These are phyloP conservation scores for Leptopilina clavipes DNA, from an alignment of 1,140 invertebrate species.

Conservation along the genomic window DNA sequence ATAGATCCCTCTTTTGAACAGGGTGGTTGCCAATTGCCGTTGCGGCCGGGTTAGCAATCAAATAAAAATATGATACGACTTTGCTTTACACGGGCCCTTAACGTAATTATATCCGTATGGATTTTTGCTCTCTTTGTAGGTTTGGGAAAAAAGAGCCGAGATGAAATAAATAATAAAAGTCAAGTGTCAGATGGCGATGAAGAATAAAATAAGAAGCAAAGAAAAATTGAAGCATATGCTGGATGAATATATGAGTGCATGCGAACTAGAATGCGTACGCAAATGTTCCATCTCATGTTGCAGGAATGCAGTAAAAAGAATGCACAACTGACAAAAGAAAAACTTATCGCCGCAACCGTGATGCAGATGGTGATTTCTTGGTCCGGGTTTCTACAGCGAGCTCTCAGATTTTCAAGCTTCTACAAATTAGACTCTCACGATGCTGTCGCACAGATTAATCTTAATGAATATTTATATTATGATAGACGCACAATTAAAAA, in stretches of 20 bases:
- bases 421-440: slow-evolving; percentile 29
- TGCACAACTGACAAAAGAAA: slow-evolving; percentile 47
- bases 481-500: neutral
- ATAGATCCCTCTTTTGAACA: slow-evolving; percentile 44
- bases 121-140: neutral
- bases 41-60: slow-evolving; percentile 53
- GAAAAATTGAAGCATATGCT: slow-evolving; percentile 35
- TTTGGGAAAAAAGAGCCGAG: neutral
- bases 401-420: neutral
- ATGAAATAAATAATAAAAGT: slow-evolving; percentile 24
- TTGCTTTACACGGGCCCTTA: slow-evolving; percentile 38
- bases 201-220: slow-evolving; percentile 45
- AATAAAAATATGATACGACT: slow-evolving; percentile 45
- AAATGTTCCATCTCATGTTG: slow-evolving; percentile 59
- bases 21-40: slow-evolving; percentile 44
- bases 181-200: slow-evolving; percentile 51
- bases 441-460: slow-evolving; percentile 9
- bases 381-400: neutral
- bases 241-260: too few relatives aligned
- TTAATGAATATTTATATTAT: neutral
- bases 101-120: slow-evolving; percentile 30
- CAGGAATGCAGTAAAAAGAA: slow-evolving; percentile 65
- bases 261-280: slow-evolving; percentile 57
- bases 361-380: slow-evolving; percentile 55
- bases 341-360: slow-evolving; percentile 52